phyloP scores from a whole-genome alignment of 2,113 vertebrate species.

The Catagonus wagneri region DNA sequence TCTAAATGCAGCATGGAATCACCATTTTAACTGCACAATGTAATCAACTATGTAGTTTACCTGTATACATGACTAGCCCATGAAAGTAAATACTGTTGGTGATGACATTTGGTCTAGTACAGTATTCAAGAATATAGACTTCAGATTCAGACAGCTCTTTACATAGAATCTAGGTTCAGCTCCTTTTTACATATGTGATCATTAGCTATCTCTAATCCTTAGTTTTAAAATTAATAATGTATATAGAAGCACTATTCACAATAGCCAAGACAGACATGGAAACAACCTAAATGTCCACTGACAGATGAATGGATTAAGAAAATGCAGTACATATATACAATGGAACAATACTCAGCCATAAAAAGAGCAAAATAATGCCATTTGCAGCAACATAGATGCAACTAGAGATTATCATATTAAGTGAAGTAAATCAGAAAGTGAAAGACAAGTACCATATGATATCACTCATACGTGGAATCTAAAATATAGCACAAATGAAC shows the following conservation, averaged over 20 bases:
- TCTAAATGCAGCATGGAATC: not conserved
- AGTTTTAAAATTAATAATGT: not conserved
- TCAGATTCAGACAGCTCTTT: not conserved
- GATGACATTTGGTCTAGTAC: not conserved
- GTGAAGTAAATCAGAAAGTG: too few relatives aligned
- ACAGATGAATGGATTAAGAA: too few relatives aligned
- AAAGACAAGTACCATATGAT: too few relatives aligned
- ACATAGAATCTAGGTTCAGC: not conserved
- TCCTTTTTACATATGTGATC: not conserved
- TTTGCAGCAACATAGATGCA: too few relatives aligned
- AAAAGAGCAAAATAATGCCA: too few relatives aligned
- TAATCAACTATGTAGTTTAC: not conserved
- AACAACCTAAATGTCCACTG: too few relatives aligned
- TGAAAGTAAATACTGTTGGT: not conserved
- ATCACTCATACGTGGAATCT: too few relatives aligned
- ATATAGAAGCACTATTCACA: not conserved
- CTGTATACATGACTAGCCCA: not conserved
- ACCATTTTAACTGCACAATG: not conserved
- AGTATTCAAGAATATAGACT: not conserved
- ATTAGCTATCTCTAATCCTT: not conserved
- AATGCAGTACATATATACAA: too few relatives aligned
- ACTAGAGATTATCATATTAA: too few relatives aligned
- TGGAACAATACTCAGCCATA: too few relatives aligned
- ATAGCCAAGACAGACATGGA: too few relatives aligned
- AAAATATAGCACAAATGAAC: too few relatives aligned